Evolutionary conservation across 2,797 vertebrate genomes (phyloP).

Genomic region (Spea hammondii): DNA sequence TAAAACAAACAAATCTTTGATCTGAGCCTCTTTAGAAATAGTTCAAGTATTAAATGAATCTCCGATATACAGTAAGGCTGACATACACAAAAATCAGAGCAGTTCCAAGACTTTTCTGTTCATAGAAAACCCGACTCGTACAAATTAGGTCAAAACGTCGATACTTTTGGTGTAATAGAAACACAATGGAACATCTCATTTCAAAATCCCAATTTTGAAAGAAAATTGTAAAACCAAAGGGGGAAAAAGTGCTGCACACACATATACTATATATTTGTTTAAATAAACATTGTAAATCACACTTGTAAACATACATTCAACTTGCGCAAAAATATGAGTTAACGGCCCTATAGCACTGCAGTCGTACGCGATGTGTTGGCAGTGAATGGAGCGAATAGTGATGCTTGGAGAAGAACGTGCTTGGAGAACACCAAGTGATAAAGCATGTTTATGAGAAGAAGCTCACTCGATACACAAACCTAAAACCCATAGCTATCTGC

Average conservation of each 20-base stretch:
- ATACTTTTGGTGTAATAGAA: constrained; percentile 58
- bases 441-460: too few relatives aligned
- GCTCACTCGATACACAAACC: too few relatives aligned
- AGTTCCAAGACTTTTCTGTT: constrained; percentile 75
- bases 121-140: constrained; percentile 73
- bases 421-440: too few relatives aligned
- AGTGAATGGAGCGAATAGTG: not conserved
- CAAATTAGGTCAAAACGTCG: constrained; percentile 77
- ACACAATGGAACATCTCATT: not conserved
- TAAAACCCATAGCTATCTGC: too few relatives aligned
- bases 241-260: constrained; percentile 10
- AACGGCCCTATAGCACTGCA: not conserved
- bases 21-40: constrained; percentile 68
- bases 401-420: not conserved
- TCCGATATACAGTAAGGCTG: constrained; percentile 67
- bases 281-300: not conserved
- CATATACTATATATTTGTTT: not conserved
- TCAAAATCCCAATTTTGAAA: not conserved
- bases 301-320: not conserved
- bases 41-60: constrained; percentile 76
- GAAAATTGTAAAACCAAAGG: not conserved
- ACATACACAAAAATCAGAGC: constrained; percentile 73
- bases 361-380: not conserved
- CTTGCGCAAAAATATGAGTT: not conserved
- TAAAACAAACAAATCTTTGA: constrained; percentile 69